Evolutionary conservation across 2,797 vertebrate genomes (phyloP).

Genomic region (Falco berigora): DNA sequence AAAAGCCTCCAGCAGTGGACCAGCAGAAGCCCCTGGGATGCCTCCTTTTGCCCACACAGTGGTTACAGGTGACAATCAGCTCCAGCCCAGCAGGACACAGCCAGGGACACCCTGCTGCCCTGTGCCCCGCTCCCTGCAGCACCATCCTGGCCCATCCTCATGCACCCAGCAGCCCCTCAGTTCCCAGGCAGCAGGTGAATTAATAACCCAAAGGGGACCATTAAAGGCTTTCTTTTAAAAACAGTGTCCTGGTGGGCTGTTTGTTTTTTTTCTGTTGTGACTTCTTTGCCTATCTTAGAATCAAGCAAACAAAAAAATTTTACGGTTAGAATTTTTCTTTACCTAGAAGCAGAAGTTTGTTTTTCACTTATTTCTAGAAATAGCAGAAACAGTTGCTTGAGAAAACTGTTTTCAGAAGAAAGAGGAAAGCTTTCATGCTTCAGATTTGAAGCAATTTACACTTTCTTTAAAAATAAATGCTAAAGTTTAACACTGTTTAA

Average conservation of each 20-base stretch:
- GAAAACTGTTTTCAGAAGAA: not conserved
- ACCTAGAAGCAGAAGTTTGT: not conserved
- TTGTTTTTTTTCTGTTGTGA: too few species aligned
- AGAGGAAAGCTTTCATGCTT: not conserved
- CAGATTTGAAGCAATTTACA: not conserved
- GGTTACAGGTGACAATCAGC: too few species aligned
- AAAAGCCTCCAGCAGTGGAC: not conserved
- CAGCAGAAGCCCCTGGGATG: not conserved
- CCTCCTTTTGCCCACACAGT: not conserved
- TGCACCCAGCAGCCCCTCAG: too few species aligned
- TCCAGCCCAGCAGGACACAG: rapidly evolving
- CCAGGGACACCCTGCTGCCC: too few species aligned
- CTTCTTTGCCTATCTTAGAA: too few species aligned
- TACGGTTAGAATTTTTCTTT: not conserved
- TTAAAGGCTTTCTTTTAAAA: not conserved
- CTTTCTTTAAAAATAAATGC: not conserved
- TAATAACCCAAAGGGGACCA: too few species aligned
- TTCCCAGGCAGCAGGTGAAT: too few species aligned
- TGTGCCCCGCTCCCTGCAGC: rapidly evolving
- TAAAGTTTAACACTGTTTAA: not conserved
- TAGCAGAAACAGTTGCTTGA: not conserved
- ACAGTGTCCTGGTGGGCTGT: too few species aligned
- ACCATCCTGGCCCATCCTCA: not conserved
- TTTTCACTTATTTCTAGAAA: not conserved
- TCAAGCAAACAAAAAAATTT: not conserved